Base-by-base conservation (phyloP, 2,797 vertebrate species). In the Coregonus sp. region DNA sequence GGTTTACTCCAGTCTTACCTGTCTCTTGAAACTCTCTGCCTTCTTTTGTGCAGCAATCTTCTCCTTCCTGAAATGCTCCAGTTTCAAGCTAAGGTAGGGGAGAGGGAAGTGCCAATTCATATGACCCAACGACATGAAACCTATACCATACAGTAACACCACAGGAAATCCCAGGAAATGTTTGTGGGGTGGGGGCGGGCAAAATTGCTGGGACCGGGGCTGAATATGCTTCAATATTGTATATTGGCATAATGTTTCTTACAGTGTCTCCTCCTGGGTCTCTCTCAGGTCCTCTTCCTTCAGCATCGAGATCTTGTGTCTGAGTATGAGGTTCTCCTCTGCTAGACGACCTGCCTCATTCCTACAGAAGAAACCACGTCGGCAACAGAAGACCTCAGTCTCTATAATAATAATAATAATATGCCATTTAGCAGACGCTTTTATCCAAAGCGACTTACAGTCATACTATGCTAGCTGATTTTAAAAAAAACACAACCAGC, bases 251-350 rank as follows among this genome's bases (percentile, higher is more conserved):
- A 3, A 29, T 5, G 25, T 33, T 67, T 75, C 95, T 95, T 92
- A 98, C 97, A 92, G 79, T 85, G 98, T 82, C 83, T 97, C 96
- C 31, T 96, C 93, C 71, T 89, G 93, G 74, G 91, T 92, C 40
- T 93, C 94, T n/a, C 89, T 93, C 0, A 96, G 81, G 82, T 96
- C 95, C 54, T 96, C 95, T 76, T 97, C 96, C 11, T 93, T 96
- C 61, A 97, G 75, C 0, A 86, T 82, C 15, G 91, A 87, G 16
- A 98, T 95, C 84, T 95, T 95, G 0, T 87, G 89, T 75, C 85
- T 94, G 74, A 98, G 93, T 50, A 92, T 0, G 2, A 90, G 5
- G 20, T 98, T 98, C 87, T 97, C 96, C 68, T 96, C 95, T 18
- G 94, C 89, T 29, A 98, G 95, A 74, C 92, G 96, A 84, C 93